These are phyloP conservation scores for Danio choprae DNA, from an alignment of 2,797 vertebrate species.

Conservation along the genomic window DNA sequence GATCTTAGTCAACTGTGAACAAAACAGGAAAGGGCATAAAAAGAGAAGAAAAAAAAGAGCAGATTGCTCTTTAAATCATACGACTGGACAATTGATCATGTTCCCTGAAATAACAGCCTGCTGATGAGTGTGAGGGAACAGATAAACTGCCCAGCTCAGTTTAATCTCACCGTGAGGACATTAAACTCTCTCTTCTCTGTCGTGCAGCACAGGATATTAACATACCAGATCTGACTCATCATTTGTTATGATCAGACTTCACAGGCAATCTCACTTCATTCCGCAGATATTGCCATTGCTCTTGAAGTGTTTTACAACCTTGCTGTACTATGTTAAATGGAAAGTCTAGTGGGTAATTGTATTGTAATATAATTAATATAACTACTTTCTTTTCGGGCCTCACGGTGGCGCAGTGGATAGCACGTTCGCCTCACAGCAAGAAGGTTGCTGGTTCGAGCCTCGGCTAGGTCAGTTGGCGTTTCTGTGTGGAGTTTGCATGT, in stretches of 20 bases:
- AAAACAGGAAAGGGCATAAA: constrained; percentile 43
- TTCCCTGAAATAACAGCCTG: constrained; percentile 50
- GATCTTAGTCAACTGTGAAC: constrained; percentile 55
- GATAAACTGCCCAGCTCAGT: constrained; percentile 38
- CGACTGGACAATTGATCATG: constrained; percentile 40
- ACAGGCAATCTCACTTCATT: not conserved
- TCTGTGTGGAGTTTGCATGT: no score
- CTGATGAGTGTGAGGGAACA: constrained; percentile 31
- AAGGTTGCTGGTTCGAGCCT: no score
- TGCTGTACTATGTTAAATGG: not conserved
- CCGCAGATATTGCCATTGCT: not conserved
- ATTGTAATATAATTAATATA: not conserved
- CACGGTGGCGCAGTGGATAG: no score
- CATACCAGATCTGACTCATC: constrained; percentile 36
- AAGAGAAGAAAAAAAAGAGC: constrained; percentile 36
- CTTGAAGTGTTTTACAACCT: not conserved
- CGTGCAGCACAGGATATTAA: constrained; percentile 26
- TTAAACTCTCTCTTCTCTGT: constrained; percentile 12
- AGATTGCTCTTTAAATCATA: constrained; percentile 58
- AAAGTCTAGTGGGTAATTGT: not conserved
- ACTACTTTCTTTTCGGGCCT: not conserved
- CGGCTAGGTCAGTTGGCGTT: no score
- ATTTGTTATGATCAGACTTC: constrained; percentile 33
- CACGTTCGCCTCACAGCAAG: no score
- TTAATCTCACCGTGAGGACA: constrained; percentile 27